These are phyloP conservation scores for Orientallactaga sibirica DNA, from an alignment of 2,797 vertebrate species.

Conservation along the genomic window DNA sequence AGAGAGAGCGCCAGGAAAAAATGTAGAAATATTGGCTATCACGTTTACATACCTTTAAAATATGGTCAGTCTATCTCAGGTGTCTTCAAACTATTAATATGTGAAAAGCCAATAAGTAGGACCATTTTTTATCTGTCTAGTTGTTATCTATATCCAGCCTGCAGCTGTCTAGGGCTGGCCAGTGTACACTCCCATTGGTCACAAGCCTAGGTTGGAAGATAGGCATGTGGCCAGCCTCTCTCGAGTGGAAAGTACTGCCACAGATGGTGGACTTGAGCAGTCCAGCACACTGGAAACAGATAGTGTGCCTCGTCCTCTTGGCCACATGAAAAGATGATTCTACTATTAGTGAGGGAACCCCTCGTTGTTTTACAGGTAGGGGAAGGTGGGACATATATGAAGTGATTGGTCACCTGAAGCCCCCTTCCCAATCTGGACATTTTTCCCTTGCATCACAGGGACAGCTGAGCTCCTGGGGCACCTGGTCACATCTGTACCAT, in stretches of 20 bases:
- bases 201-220: conserved; percentile 35
- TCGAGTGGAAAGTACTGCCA: not conserved
- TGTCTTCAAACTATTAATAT: not conserved
- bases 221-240: not conserved
- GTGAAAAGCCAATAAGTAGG: not conserved
- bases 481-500: not conserved
- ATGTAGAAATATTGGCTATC: conserved; percentile 6
- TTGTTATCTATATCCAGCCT: not conserved
- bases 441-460: not conserved
- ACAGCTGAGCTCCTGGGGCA: not conserved
- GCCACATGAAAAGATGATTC: not conserved
- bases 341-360: not conserved
- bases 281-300: not conserved
- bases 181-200: not conserved
- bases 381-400: not conserved
- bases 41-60: not conserved
- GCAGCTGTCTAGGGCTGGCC: not conserved
- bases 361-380: not conserved
- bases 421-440: not conserved
- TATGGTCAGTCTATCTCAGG: not conserved
- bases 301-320: not conserved
- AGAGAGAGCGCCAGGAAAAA: not conserved
- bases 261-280: not conserved
- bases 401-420: not conserved
- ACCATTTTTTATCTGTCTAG: not conserved